phyloP scores from a whole-genome alignment of 1,140 invertebrate species.

The Hyles euphorbiae region DNA sequence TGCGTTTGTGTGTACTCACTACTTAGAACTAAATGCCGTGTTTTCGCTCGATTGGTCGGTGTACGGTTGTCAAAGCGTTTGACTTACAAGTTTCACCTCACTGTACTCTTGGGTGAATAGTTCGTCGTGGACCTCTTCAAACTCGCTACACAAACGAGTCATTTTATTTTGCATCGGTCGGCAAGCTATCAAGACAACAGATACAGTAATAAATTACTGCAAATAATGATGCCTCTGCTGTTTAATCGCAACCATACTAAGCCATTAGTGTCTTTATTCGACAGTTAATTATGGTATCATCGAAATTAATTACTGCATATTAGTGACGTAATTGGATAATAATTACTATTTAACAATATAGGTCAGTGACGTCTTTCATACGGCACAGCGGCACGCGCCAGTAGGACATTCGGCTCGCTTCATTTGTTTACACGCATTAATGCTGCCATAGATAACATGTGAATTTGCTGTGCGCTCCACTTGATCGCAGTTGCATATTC shows the following conservation, averaged over 20 bases:
- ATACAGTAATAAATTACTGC: too few species aligned
- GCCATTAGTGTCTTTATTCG: not conserved
- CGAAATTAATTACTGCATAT: not conserved
- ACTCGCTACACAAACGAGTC: too few species aligned
- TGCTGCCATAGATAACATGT: conserved; percentile 15
- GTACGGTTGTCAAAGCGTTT: not conserved
- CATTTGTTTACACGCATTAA: conserved; percentile 25
- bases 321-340: not conserved
- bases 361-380: not conserved
- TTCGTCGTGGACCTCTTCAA: too few species aligned
- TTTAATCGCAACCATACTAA: not conserved
- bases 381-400: conserved; percentile 1
- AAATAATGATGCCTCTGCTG: too few species aligned
- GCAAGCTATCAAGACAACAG: too few species aligned
- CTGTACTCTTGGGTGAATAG: too few species aligned
- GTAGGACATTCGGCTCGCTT: conserved; percentile 8
- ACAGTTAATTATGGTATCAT: conserved; percentile 2
- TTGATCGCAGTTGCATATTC: too few species aligned
- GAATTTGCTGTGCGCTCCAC: too few species aligned
- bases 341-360: not conserved
- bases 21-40: too few species aligned
- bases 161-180: too few species aligned
- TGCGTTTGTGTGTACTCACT: too few species aligned
- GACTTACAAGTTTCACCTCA: not conserved
- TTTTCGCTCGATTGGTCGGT: too few species aligned